Percentiles rank a stretch among this genome's conserved stretches.
phyloP scores from a whole-genome alignment of 1,140 invertebrate genomes.

The Mactra quadrangularis region DNA sequence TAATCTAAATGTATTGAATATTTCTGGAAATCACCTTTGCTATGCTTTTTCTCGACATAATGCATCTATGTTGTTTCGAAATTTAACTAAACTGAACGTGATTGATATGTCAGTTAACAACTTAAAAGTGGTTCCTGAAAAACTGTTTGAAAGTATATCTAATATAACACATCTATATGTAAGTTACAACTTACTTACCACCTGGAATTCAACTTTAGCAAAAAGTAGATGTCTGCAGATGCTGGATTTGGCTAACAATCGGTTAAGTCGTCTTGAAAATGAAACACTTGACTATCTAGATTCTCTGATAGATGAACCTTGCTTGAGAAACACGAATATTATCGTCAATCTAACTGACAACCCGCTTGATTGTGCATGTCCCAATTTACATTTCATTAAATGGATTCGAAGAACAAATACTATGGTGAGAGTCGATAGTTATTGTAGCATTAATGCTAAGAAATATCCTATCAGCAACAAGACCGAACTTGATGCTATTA shows the following conservation, averaged over 20 bases:
- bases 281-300: constrained; percentile 13
- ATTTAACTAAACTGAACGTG: background rate
- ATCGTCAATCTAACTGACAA: background rate
- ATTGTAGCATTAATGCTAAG: constrained; percentile 10
- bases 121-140: background rate
- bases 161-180: constrained; percentile 16
- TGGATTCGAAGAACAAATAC: constrained; percentile 14
- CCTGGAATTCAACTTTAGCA: constrained; percentile 3
- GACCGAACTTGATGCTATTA: background rate
- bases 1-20: constrained; percentile 8
- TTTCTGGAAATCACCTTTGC: constrained; percentile 20
- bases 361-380: constrained; percentile 26
- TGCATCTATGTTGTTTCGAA: background rate
- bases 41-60: background rate
- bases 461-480: background rate
- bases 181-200: background rate
- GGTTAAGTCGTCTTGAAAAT: background rate
- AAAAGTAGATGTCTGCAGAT: background rate
- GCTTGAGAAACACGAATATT: background rate
- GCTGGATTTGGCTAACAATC: constrained; percentile 18
- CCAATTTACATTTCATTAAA: constrained; percentile 15
- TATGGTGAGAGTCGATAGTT: background rate
- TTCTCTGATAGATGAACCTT: background rate
- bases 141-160: constrained; percentile 9
- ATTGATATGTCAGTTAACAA: constrained; percentile 27